Conservation (phyloP, 2,888 invertebrate species). For the Epirrhoe alternata region DNA sequence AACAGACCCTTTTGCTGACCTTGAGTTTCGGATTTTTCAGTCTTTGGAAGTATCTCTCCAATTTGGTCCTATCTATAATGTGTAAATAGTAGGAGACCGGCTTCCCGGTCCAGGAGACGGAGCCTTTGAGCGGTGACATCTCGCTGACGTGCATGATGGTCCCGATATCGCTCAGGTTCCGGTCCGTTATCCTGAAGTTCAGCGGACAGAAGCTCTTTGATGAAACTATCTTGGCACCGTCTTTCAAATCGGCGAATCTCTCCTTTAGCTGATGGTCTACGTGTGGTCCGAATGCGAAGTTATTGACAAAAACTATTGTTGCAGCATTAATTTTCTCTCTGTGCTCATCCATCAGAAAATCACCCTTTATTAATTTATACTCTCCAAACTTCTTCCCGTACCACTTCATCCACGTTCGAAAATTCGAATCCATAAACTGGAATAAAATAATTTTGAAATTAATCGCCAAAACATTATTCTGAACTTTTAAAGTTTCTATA, state of each 20-base stretch:
- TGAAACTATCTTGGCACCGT: constrained; percentile 98
- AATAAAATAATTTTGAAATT: constrained; percentile 48
- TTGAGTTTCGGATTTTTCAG: constrained; percentile 95
- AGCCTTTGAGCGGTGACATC: constrained; percentile 97
- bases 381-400: constrained; percentile 98
- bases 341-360: constrained; percentile 96
- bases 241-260: constrained; percentile 97
- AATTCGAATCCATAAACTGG: constrained; percentile 94
- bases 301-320: constrained; percentile 99
- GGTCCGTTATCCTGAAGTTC: constrained; percentile 98
- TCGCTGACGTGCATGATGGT: constrained; percentile 99
- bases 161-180: constrained; percentile 99
- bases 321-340: constrained; percentile 97
- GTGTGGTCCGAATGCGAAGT: constrained; percentile 99
- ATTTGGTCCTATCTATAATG: constrained; percentile 98
- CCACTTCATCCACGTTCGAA: constrained; percentile 98
- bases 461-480: constrained; percentile 20
- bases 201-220: constrained; percentile 99
- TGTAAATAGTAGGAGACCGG: constrained; percentile 99
- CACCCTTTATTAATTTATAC: constrained; percentile 96
- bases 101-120: constrained; percentile 99
- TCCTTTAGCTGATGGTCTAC: constrained; percentile 99
- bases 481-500: neutral
- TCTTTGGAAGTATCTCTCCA: constrained; percentile 98
- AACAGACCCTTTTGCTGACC: constrained; percentile 86